Evolutionary conservation across 2,113 vertebrate genomes (phyloP).

Genomic region (Nibea albiflora): DNA sequence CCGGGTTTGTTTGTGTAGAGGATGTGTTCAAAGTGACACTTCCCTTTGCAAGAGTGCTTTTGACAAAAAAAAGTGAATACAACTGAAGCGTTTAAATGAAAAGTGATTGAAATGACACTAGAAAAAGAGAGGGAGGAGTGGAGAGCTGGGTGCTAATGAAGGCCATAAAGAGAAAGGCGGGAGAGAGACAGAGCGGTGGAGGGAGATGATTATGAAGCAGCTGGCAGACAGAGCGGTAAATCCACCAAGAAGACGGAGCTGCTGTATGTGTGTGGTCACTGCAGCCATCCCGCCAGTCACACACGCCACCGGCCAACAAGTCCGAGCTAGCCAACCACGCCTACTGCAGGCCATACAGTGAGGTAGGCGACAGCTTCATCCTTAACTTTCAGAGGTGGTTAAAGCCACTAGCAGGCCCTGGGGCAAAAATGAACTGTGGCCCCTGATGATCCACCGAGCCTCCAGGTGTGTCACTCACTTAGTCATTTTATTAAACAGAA

Average conservation of each 20-base stretch:
- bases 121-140: background rate
- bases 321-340: background rate
- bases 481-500: too few species aligned
- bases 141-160: background rate
- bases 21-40: background rate
- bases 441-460: background rate
- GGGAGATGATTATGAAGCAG: conserved; percentile 9
- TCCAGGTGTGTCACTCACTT: background rate
- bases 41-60: background rate
- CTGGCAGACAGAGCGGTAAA: conserved; percentile 33
- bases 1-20: background rate
- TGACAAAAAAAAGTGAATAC: background rate
- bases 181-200: background rate
- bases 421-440: background rate
- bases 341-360: background rate
- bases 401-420: background rate
- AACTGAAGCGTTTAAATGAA: background rate
- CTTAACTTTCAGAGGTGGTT: background rate
- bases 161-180: background rate
- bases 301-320: background rate
- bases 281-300: background rate
- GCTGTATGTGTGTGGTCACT: conserved; percentile 14
- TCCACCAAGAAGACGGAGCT: background rate
- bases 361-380: background rate
- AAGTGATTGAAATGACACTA: conserved; percentile 1